These are phyloP conservation scores for Litoditis marina DNA, from an alignment of 2,888 invertebrate genomes.

Conservation along the genomic window DNA sequence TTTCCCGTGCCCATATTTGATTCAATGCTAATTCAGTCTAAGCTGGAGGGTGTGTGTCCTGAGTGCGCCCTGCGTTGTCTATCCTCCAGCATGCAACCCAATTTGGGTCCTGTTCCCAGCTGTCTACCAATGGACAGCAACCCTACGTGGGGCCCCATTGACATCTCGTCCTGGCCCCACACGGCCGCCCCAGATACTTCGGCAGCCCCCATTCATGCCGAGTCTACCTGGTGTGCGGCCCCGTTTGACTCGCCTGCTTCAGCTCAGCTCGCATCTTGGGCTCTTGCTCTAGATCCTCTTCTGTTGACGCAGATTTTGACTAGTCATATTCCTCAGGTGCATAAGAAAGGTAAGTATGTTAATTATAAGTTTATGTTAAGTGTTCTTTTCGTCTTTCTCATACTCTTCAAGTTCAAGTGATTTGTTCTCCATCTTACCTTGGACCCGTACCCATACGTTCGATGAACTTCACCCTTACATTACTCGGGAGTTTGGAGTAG, in stretches of 20 bases:
- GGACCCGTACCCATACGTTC: too few relatives aligned
- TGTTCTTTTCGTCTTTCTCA: too few relatives aligned
- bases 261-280: conserved; percentile 19
- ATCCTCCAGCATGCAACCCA: conserved; percentile 7
- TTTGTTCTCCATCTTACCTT: too few relatives aligned
- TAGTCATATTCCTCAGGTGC: conserved; percentile 18
- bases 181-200: conserved; percentile 1
- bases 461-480: too few relatives aligned
- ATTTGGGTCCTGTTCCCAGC: background rate
- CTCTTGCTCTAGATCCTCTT: conserved; percentile 33
- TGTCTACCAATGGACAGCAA: background rate
- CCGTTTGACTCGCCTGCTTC: conserved; percentile 11
- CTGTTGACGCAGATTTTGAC: conserved; percentile 35
- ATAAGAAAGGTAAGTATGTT: conserved; percentile 17
- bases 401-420: too few relatives aligned
- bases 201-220: background rate
- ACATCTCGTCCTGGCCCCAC: conserved; percentile 6
- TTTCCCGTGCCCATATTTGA: too few relatives aligned
- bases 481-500: too few relatives aligned
- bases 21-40: conserved; percentile 14
- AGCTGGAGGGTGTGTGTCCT: conserved; percentile 44
- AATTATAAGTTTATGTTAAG: too few relatives aligned
- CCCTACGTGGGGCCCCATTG: conserved; percentile 12
- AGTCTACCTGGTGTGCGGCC: conserved; percentile 3
- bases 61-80: conserved; percentile 33